Evolutionary conservation across 2,113 vertebrate genomes (phyloP).

Genomic region (Phycodurus eques): DNA sequence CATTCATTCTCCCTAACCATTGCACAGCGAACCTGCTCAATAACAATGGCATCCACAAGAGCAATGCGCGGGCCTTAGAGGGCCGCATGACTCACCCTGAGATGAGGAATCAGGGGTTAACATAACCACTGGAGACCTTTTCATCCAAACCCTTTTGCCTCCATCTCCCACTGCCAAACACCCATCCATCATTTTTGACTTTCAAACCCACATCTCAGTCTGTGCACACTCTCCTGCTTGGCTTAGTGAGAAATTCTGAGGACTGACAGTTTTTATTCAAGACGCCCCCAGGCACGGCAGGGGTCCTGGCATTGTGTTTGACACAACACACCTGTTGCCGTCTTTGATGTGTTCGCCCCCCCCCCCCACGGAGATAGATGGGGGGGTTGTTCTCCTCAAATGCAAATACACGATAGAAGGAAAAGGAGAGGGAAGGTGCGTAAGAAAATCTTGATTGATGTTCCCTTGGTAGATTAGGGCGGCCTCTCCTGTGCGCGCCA

Average conservation of each 20-base stretch:
- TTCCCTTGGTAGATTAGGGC: slow-evolving; percentile 51
- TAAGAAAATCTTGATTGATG: slow-evolving; percentile 60
- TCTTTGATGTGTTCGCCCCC: slow-evolving; percentile 65
- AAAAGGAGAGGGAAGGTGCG: slow-evolving; percentile 51
- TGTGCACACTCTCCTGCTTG: slow-evolving; percentile 31
- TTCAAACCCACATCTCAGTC: slow-evolving; percentile 12
- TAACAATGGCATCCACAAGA: slow-evolving; percentile 57
- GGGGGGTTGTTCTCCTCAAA: slow-evolving; percentile 56
- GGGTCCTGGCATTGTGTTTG: slow-evolving; percentile 67
- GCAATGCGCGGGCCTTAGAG: slow-evolving; percentile 45
- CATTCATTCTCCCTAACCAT: slow-evolving; percentile 9
- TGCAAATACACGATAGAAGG: slow-evolving; percentile 56
- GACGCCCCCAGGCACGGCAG: slow-evolving; percentile 41
- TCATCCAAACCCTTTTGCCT: slow-evolving; percentile 9
- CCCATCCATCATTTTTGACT: slow-evolving; percentile 34
- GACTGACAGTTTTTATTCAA: slow-evolving; percentile 61
- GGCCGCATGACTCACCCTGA: slow-evolving; percentile 53
- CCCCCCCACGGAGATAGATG: slow-evolving; percentile 41
- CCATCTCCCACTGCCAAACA: slow-evolving; percentile 31
- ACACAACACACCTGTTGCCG: slow-evolving; percentile 69
- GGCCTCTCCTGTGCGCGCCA: slow-evolving; percentile 42
- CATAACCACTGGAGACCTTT: slow-evolving; percentile 50
- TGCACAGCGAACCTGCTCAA: slow-evolving; percentile 48
- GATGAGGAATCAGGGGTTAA: slow-evolving; percentile 60
- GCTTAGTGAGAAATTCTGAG: slow-evolving; percentile 58